Base-by-base conservation (phyloP, 2,888 invertebrate species). In the Pelosia muscerda region DNA sequence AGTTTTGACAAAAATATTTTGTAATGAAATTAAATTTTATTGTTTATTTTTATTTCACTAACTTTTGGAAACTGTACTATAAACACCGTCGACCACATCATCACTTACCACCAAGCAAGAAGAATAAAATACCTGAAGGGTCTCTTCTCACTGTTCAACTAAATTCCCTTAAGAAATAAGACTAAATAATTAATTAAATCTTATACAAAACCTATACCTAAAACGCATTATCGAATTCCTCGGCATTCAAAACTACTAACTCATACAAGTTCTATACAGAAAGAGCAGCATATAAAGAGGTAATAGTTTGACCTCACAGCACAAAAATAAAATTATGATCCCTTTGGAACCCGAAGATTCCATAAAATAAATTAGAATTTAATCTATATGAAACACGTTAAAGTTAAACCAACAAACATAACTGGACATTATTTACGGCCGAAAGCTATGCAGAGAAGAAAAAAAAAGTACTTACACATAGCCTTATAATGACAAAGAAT, bases 341-440 rank as follows among this genome's bases (percentile, higher is more conserved):
- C 67, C 68, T 72, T 66, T 77, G 60, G 78, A 79, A 81, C 81
- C 77, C 83, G 76, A 82, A 80, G 83, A 82, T 82, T 83, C 82
- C 83, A 83, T 84, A 86, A 88, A 86, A 90, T 90, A 91, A 91
- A 90, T 90, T 88, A 86, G 86, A 88, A 87, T 90, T 89, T 89
- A 90, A 92, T 90, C 89, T 90, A 89, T 88, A 90, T 86, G 88
- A 90, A 89, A 90, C 86, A 85, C 87, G 86, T 90, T 89, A 89
- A 87, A 83, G 83, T 88, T 88, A 92, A 92, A 93, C 92, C 91
- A 94, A 93, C 92, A 93, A 91, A 91, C 84, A 90, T 90, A 92
- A 92, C 87, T 80, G 86, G 85, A 69, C 81, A 84, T 91, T 91
- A 92, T 93, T 94, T 93, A 93, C 86, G 91, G 86, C 79, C 80